Percentiles rank a stretch among this genome's conserved stretches.
Evolutionary conservation across 2,797 vertebrate genomes (phyloP).

Genomic region (Psittacula derbiana): DNA sequence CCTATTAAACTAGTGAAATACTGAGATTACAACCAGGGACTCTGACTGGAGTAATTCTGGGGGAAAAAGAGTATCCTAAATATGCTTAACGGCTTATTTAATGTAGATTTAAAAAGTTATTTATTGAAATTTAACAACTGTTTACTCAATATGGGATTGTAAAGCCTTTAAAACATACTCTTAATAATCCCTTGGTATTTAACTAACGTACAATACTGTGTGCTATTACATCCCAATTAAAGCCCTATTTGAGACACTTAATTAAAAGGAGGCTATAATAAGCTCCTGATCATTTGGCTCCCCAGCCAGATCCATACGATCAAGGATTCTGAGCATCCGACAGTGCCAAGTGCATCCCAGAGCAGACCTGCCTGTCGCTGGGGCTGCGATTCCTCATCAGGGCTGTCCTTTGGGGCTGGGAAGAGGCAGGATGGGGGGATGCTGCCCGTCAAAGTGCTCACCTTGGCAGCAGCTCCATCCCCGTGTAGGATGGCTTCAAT

Average conservation of each 20-base stretch:
- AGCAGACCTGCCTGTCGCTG: accelerated
- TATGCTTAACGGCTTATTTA: constrained; percentile 3
- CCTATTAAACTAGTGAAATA: not conserved
- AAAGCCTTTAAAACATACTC: constrained; percentile 74
- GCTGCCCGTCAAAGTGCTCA: accelerated
- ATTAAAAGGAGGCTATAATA: constrained; percentile 75
- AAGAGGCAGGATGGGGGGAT: accelerated
- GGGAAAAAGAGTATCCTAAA: not conserved
- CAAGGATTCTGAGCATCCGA: not conserved
- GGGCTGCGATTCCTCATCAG: not conserved
- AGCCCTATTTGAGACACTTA: constrained; percentile 76
- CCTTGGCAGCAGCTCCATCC: accelerated
- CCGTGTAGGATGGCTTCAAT: accelerated
- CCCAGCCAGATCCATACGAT: not conserved
- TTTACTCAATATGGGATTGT: constrained; percentile 63
- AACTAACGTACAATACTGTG: constrained; percentile 70
- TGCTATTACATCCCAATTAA: constrained; percentile 78
- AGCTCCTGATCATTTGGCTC: constrained; percentile 14
- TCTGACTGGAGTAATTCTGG: not conserved
- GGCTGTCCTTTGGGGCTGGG: not conserved
- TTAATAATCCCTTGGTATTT: constrained; percentile 78
- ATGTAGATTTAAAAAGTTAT: constrained; percentile 30
- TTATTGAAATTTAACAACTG: constrained; percentile 71
- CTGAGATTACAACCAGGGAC: not conserved
- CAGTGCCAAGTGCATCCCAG: accelerated